Evolutionary conservation across 2,797 vertebrate species (phyloP).

Genomic region (Lates japonicus): DNA sequence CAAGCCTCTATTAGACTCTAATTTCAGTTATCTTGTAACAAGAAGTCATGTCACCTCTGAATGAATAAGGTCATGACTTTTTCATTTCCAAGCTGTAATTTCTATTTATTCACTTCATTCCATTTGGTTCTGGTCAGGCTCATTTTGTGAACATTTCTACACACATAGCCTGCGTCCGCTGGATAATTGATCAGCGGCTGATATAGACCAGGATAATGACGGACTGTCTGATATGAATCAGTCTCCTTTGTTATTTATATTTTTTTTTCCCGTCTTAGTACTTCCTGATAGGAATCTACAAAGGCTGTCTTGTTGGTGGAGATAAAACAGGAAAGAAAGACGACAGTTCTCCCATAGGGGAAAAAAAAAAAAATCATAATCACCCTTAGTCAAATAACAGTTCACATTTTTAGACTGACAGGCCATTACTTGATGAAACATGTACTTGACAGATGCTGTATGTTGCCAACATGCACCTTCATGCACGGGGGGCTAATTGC

Average conservation of each 20-base stretch:
- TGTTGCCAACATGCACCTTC: conserved; percentile 27
- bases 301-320: not conserved
- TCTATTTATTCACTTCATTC: conserved; percentile 40
- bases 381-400: conserved; percentile 12
- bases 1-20: conserved; percentile 44
- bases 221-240: conserved; percentile 19
- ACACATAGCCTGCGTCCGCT: not conserved
- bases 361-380: conserved; percentile 1
- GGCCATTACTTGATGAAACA: conserved; percentile 46
- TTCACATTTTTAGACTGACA: conserved; percentile 55
- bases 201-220: conserved; percentile 19
- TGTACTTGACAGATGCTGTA: conserved; percentile 34
- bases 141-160: conserved; percentile 36
- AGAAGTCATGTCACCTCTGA: conserved; percentile 44
- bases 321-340: conserved; percentile 1
- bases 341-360: not conserved
- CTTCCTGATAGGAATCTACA: not conserved
- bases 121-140: conserved; percentile 37
- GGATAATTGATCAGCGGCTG: conserved; percentile 26
- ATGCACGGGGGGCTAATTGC: conserved; percentile 71
- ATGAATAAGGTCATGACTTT: conserved; percentile 47
- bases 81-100: conserved; percentile 40
- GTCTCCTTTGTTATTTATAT: conserved; percentile 19
- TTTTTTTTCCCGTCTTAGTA: not conserved
- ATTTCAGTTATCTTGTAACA: conserved; percentile 40